Evolutionary conservation across 2,888 invertebrate genomes (phyloP), one percentile per base, ranked within the genome.

Genomic region (Apantesis nais): DNA sequence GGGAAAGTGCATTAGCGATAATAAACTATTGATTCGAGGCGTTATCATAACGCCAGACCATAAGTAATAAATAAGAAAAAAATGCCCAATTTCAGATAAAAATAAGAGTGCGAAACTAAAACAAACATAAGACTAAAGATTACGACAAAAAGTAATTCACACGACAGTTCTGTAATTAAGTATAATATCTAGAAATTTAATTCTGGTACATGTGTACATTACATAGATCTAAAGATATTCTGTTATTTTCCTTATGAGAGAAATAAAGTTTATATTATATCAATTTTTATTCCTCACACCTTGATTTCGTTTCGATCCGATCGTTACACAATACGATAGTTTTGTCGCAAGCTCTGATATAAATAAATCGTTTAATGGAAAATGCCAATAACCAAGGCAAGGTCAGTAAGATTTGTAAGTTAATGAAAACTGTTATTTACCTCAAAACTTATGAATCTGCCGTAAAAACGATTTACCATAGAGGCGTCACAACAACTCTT

Each of bases 1-100:
- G 25, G 25, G 25, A 55, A 25, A 14, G 62, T 62, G 37, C 62
- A 62, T 62, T 39, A 39, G 37, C 39, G 62, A 34, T 62, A 62
- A 25, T 14, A 37, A 62, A 62, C 16, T 25, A 25, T 62, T 14
- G 37, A 62, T 62, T 62, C 14, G 14, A 39, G 14, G 62, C 37
- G 39, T 37, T 62, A 39, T 37, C 39, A 37, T 0, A 39, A 25
- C 9, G 16, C 12, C n/a, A 3, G 8, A 8, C 25, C 16, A 25
- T 12, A 29, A 62, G 25, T 62, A 25, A 39, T 19, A 19, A 25
- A 62, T 62, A 25, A 62, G 39, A 62, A 8, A 41, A 39, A 9
- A 9, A 39, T 37, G n/a, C 25, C n/a, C 11, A 52, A 52, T 11
- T 48, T 0, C 8, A 22, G 22, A n/a, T n/a, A n/a, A 3, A n/a